These are phyloP conservation scores for Ctenomys sociabilis DNA, from an alignment of 2,113 vertebrate species.

Conservation along the genomic window DNA sequence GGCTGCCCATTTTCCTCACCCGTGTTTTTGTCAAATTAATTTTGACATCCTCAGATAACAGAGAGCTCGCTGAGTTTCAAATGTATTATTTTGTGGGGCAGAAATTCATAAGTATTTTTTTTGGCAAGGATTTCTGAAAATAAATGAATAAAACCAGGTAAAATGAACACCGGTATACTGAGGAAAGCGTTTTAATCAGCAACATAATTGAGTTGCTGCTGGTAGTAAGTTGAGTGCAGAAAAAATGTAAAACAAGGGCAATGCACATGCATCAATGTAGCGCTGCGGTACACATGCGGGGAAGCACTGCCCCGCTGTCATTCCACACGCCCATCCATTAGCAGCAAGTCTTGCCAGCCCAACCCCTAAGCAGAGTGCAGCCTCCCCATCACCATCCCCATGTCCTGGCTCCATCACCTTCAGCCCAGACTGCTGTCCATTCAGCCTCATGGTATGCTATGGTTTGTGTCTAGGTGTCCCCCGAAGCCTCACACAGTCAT, in stretches of 20 bases:
- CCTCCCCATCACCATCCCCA: too few relatives aligned
- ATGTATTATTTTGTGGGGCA: neutral
- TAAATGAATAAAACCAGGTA: neutral
- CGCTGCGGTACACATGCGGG: neutral
- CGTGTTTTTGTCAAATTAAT: conserved; percentile 70
- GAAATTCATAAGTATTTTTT: conserved; percentile 56
- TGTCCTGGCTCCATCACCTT: neutral
- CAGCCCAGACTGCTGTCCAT: neutral
- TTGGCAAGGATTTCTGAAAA: conserved; percentile 35
- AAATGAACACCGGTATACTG: neutral
- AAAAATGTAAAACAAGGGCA: neutral
- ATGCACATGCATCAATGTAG: neutral
- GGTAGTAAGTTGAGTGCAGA: neutral
- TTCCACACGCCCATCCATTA: neutral
- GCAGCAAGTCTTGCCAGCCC: neutral
- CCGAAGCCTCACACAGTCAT: too few relatives aligned
- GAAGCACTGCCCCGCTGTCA: neutral
- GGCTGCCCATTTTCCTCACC: conserved; percentile 45
- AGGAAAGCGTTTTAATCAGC: conserved; percentile 12
- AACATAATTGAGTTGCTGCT: neutral
- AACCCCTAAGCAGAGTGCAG: neutral
- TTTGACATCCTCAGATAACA: conserved; percentile 62
- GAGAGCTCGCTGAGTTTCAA: conserved; percentile 55
- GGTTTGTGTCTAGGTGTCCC: too few relatives aligned
- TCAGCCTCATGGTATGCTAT: neutral